Evolutionary conservation across 2,888 invertebrate species (phyloP).

Genomic region (Acanthoscelides obtectus): DNA sequence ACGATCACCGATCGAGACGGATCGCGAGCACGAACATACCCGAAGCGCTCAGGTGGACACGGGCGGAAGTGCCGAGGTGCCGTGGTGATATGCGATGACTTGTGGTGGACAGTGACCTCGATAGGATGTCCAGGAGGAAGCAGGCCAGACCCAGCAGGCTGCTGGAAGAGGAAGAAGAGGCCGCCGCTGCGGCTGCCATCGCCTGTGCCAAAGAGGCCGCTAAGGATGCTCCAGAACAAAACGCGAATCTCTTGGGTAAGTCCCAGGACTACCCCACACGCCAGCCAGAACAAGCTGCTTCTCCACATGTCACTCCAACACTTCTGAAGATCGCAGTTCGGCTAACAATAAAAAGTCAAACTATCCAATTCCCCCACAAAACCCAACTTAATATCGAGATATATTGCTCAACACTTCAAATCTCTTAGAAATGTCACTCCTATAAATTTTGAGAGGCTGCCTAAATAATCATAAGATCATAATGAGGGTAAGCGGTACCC

Average conservation of each 20-base stretch:
- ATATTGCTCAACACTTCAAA: too few relatives aligned
- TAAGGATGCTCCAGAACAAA: slow-evolving; percentile 5
- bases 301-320: background rate
- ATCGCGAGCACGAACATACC: background rate
- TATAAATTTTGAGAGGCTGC: too few relatives aligned
- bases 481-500: too few relatives aligned
- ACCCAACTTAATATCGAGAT: too few relatives aligned
- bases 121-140: slow-evolving; percentile 52
- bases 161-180: slow-evolving; percentile 49
- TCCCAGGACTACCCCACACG: slow-evolving; percentile 20
- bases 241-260: slow-evolving; percentile 30
- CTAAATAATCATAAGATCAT: too few relatives aligned
- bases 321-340: background rate
- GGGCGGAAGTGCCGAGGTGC: slow-evolving; percentile 25
- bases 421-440: too few relatives aligned
- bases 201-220: slow-evolving; percentile 23
- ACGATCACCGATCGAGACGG: slow-evolving; percentile 41
- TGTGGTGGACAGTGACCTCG: slow-evolving; percentile 34
- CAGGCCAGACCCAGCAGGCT: slow-evolving; percentile 53
- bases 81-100: slow-evolving; percentile 7
- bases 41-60: slow-evolving; percentile 6
- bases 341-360: too few relatives aligned
- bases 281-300: background rate
- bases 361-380: too few relatives aligned
- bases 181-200: slow-evolving; percentile 28